Evolutionary conservation across 1,140 invertebrate genomes (phyloP).

Genomic region (Pristionchus pacificus): DNA sequence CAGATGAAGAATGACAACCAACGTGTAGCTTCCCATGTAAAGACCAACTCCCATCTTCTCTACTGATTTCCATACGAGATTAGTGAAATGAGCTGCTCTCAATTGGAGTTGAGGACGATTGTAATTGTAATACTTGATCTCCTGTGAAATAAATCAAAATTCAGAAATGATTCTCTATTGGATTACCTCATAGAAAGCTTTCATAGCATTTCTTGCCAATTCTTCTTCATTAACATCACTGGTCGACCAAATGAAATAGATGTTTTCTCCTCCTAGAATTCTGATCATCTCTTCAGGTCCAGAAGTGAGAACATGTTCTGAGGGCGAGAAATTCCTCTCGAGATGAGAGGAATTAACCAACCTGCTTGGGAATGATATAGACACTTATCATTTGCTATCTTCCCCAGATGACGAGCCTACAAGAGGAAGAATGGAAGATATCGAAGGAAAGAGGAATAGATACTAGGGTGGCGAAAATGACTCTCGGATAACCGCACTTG

Average conservation of each 20-base stretch:
- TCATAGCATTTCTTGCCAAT: background rate
- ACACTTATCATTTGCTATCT: background rate
- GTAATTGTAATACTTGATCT: background rate
- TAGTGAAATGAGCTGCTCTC: background rate
- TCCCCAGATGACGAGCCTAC: background rate
- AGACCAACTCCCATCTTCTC: background rate
- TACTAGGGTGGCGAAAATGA: no score
- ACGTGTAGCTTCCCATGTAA: background rate
- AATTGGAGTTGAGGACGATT: background rate
- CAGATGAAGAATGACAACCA: background rate
- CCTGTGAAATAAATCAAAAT: no score
- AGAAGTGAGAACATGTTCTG: no score
- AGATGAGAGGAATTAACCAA: background rate
- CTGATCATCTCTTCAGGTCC: no score
- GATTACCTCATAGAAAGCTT: background rate
- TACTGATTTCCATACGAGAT: background rate
- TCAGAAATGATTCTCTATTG: no score
- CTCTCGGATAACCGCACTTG: no score
- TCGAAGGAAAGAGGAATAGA: no score
- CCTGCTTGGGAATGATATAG: background rate
- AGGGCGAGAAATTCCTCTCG: background rate
- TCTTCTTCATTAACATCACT: background rate
- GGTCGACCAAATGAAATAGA: background rate
- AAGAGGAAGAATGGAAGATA: no score
- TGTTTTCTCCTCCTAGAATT: background rate